Conservation (phyloP, 2,113 vertebrate species). For the Phyllopteryx taeniolatus region DNA sequence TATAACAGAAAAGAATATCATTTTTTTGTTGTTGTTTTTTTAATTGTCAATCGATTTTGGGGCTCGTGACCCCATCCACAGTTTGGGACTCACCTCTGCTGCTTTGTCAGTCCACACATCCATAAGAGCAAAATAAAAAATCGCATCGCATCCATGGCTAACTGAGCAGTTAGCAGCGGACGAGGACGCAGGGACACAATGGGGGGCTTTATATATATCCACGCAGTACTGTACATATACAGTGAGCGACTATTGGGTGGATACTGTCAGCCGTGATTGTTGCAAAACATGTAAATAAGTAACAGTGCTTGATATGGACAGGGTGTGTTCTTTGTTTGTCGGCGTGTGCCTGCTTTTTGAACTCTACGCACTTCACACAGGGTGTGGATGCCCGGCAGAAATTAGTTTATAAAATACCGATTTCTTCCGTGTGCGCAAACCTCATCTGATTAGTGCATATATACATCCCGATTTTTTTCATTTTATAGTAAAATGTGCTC, state of each 20-base stretch:
- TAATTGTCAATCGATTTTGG: background rate
- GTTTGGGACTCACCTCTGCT: slow-evolving; percentile 52
- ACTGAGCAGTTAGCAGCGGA: slow-evolving; percentile 29
- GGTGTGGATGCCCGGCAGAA: slow-evolving; percentile 50
- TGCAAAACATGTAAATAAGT: slow-evolving; percentile 56
- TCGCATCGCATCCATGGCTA: slow-evolving; percentile 57
- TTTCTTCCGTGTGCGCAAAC: background rate
- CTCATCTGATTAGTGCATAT: background rate
- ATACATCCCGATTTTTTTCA: background rate
- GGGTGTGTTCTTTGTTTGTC: slow-evolving; percentile 37
- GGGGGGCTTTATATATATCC: background rate
- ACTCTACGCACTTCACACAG: slow-evolving; percentile 21
- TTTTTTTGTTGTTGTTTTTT: background rate
- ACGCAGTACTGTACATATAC: background rate
- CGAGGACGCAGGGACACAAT: background rate
- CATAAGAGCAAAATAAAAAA: slow-evolving; percentile 57
- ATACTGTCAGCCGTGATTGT: slow-evolving; percentile 5
- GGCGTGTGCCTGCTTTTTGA: slow-evolving; percentile 20
- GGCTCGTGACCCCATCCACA: too few relatives aligned
- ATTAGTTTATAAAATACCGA: background rate
- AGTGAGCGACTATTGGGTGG: slow-evolving; percentile 4
- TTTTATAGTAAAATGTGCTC: background rate
- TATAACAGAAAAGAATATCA: too few relatives aligned
- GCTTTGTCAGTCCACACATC: slow-evolving; percentile 40
- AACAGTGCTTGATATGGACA: slow-evolving; percentile 44